Conservation (phyloP, 1,140 invertebrate species). For the Gonioctena quinquepunctata region DNA sequence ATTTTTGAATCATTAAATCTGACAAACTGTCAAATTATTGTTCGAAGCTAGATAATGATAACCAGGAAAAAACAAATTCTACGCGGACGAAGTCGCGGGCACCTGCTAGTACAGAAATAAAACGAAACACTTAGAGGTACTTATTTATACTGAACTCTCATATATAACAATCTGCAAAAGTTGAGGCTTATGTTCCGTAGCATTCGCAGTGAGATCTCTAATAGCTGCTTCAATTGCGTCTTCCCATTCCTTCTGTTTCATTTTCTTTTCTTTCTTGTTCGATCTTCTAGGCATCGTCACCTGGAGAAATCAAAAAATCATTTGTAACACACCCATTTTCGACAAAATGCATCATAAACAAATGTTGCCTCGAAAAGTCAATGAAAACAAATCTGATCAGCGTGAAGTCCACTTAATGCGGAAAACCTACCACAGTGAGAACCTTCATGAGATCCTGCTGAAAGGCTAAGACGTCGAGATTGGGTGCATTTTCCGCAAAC, state of each 20-base stretch:
- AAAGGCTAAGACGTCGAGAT: slow-evolving; percentile 69
- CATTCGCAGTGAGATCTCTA: slow-evolving; percentile 66
- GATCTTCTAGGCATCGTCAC: slow-evolving; percentile 59
- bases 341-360: too few species aligned
- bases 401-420: too few species aligned
- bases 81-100: too few species aligned
- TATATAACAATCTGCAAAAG: slow-evolving; percentile 85
- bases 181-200: slow-evolving; percentile 58
- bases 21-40: too few species aligned
- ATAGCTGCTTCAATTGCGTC: slow-evolving; percentile 75
- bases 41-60: too few species aligned
- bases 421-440: slow-evolving; percentile 67
- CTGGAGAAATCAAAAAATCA: slow-evolving; percentile 42
- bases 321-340: not conserved
- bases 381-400: too few species aligned
- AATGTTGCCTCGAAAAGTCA: too few species aligned
- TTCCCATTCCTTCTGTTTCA: slow-evolving; percentile 64
- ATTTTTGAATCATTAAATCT: too few species aligned
- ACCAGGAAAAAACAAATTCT: too few species aligned
- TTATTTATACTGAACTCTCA: slow-evolving; percentile 75
- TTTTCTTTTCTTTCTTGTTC: slow-evolving; percentile 54
- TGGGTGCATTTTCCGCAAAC: slow-evolving; percentile 73
- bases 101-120: too few species aligned
- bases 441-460: slow-evolving; percentile 70
- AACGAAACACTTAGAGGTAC: not conserved